Evolutionary conservation across 1,140 invertebrate genomes (phyloP).

Genomic region (Drosophila sechellia): DNA sequence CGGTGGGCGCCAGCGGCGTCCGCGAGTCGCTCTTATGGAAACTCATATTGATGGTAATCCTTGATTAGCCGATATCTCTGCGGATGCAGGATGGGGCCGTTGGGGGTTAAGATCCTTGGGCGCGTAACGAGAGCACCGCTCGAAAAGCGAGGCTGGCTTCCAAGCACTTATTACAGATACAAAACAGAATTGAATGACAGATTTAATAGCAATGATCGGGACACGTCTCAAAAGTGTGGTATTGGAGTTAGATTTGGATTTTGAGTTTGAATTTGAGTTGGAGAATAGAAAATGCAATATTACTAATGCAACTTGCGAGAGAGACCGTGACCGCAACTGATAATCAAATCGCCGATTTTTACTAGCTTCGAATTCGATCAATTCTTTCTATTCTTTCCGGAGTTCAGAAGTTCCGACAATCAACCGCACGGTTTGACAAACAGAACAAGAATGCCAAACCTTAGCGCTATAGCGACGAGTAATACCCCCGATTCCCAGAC

Average conservation of each 20-base stretch:
- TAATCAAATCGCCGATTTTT: constrained; percentile 18
- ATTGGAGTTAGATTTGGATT: constrained; percentile 20
- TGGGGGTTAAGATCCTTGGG: constrained; percentile 31
- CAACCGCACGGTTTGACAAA: constrained; percentile 81
- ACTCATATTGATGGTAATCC: constrained; percentile 67
- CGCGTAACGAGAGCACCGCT: constrained; percentile 43
- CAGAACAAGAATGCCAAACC: constrained; percentile 84
- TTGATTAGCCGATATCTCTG: constrained; percentile 24
- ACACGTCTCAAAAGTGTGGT: constrained; percentile 31
- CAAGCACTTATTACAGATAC: constrained; percentile 76
- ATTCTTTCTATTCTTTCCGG: constrained; percentile 14
- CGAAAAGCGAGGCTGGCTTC: constrained; percentile 50
- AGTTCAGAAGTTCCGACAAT: constrained; percentile 52
- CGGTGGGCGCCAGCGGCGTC: constrained; percentile 76
- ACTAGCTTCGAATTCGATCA: constrained; percentile 26
- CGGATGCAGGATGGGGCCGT: constrained; percentile 38
- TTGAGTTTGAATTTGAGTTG: constrained; percentile 7
- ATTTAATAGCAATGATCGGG: constrained; percentile 73
- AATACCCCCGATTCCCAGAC: constrained; percentile 50
- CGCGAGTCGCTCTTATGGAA: constrained; percentile 84
- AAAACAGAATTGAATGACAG: constrained; percentile 73
- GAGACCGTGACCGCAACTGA: constrained; percentile 46
- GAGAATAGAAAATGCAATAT: constrained; percentile 76
- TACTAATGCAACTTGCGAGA: constrained; percentile 76
- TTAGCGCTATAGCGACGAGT: constrained; percentile 69